Percentiles rank a stretch among this genome's conserved stretches.
These are phyloP conservation scores for Podargus strigoides DNA, from an alignment of 2,797 vertebrate species.

Conservation along the genomic window DNA sequence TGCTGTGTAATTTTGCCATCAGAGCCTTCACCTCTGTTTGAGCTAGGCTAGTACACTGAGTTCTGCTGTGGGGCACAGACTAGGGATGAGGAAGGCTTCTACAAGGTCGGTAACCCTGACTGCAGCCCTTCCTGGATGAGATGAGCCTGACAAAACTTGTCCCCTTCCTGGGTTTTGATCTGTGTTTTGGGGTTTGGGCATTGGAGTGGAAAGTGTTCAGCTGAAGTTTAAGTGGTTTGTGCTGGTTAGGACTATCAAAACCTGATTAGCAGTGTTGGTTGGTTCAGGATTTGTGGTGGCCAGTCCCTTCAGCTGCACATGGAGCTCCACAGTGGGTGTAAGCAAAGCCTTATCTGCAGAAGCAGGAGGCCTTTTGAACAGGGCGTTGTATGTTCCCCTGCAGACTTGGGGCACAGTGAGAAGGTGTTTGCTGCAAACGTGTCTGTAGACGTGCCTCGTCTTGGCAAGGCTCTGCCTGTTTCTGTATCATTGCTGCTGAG, in stretches of 20 bases:
- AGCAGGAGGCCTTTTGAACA: neutral
- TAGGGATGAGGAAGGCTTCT: neutral
- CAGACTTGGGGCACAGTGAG: neutral
- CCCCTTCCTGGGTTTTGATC: neutral
- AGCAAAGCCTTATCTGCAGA: neutral
- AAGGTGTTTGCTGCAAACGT: neutral
- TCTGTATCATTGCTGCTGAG: neutral
- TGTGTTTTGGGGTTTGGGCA: neutral
- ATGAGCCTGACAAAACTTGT: neutral
- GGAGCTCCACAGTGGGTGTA: fast-evolving
- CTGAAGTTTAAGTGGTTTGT: neutral
- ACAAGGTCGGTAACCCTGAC: neutral
- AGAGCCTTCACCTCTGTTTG: neutral
- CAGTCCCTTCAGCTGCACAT: neutral
- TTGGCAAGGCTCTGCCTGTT: neutral
- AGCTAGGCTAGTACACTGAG: neutral
- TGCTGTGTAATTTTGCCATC: neutral
- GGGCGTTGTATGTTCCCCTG: neutral
- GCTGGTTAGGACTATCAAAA: neutral
- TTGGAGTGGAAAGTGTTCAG: neutral
- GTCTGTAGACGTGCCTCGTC: neutral
- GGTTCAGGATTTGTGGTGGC: neutral
- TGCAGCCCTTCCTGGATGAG: neutral
- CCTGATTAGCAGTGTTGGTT: fast-evolving
- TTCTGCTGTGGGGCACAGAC: neutral